These are phyloP conservation scores for Echinarachnius parma DNA, from an alignment of 53 echinoderm and acorn worm species.

Conservation along the genomic window DNA sequence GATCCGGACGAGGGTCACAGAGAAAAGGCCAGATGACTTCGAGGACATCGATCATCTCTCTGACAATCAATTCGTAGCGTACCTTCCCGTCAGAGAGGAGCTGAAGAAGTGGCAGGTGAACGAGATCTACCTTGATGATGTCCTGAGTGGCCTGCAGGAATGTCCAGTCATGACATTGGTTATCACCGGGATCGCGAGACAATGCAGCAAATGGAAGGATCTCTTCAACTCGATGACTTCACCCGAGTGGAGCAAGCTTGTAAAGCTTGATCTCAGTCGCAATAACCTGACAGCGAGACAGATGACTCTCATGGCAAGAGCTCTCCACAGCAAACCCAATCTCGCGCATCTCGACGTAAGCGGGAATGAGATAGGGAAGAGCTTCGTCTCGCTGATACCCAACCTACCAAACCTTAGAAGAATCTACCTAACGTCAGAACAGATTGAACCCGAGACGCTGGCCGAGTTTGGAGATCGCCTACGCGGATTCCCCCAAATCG, in stretches of 20 bases:
- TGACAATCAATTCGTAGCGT: constrained; percentile 39
- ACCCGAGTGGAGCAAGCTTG: constrained; percentile 22
- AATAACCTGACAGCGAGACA: constrained; percentile 39
- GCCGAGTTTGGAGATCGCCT: constrained; percentile 24
- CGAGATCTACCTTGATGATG: constrained; percentile 47
- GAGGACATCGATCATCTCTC: constrained; percentile 39
- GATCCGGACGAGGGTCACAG: constrained; percentile 14
- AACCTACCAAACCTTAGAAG: constrained; percentile 32
- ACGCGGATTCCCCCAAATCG: constrained; percentile 23
- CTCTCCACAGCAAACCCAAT: constrained; percentile 32
- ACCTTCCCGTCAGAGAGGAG: constrained; percentile 55
- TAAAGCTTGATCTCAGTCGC: constrained; percentile 49
- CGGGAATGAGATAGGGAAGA: constrained; percentile 51
- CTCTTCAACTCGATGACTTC: constrained; percentile 40
- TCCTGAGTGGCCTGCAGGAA: constrained; percentile 38
- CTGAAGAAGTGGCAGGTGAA: constrained; percentile 46
- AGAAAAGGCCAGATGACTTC: constrained; percentile 15
- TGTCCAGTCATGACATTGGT: constrained; percentile 46
- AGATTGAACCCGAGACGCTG: constrained; percentile 44
- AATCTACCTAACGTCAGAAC: constrained; percentile 43
- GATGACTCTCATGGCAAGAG: constrained; percentile 36
- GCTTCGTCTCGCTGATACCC: constrained; percentile 46
- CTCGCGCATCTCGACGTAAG: constrained; percentile 51
- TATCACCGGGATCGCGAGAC: constrained; percentile 43
- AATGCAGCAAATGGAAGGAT: constrained; percentile 30